Percentiles rank a stretch among this genome's conserved stretches.
These are phyloP conservation scores for Drosophila pallidifrons DNA, from an alignment of 1,140 invertebrate genomes.

Conservation along the genomic window DNA sequence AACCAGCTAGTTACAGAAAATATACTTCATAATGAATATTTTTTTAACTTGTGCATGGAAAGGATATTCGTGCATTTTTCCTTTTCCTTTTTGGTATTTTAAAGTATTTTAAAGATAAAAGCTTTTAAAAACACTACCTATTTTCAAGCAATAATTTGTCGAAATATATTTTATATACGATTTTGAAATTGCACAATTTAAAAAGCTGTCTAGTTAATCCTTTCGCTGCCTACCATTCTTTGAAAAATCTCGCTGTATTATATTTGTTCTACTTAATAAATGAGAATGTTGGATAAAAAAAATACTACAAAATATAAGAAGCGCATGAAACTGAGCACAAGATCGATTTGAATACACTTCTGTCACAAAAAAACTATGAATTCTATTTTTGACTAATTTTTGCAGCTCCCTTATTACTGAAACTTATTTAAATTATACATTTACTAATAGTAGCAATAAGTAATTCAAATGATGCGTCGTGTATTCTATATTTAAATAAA, in stretches of 20 bases:
- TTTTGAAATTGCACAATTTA: conserved; percentile 52
- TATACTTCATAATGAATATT: conserved; percentile 1
- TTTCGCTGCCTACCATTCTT: conserved; percentile 59
- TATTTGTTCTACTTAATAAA: conserved; percentile 62
- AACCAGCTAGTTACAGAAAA: conserved; percentile 1
- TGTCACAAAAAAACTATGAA: conserved; percentile 38
- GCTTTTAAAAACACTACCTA: conserved; percentile 17
- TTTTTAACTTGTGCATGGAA: conserved; percentile 26
- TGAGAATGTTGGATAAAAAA: conserved; percentile 39
- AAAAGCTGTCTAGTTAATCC: conserved; percentile 19
- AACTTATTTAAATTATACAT: conserved; percentile 33
- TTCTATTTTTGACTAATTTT: conserved; percentile 67
- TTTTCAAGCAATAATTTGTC: conserved; percentile 28
- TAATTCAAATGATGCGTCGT: conserved; percentile 64
- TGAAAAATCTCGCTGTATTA: conserved; percentile 55
- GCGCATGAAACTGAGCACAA: conserved; percentile 76
- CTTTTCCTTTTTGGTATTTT: conserved; percentile 4
- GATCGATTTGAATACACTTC: conserved; percentile 60
- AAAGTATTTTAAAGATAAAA: conserved; percentile 6
- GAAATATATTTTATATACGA: conserved; percentile 23
- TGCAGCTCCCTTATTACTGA: conserved; percentile 59
- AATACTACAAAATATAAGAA: conserved; percentile 35
- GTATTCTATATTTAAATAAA: conserved; percentile 32
- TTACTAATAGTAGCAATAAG: conserved; percentile 63
- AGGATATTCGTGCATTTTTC: conserved; percentile 17